Evolutionary conservation across 2,888 invertebrate genomes (phyloP).

Genomic region (Glaucopsyche alexis): DNA sequence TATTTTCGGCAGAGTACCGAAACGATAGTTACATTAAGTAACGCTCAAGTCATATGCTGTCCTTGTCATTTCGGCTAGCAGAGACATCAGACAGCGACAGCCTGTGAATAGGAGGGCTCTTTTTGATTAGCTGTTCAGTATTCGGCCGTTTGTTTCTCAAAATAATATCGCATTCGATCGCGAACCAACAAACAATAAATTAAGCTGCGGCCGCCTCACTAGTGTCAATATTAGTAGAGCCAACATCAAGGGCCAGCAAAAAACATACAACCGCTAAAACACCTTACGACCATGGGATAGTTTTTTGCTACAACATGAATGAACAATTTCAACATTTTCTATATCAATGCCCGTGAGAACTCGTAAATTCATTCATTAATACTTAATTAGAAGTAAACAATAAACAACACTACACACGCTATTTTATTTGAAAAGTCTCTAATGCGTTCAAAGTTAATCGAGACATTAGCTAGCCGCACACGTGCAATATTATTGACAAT

Average conservation of each 20-base stretch:
- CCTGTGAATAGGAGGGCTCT: too few species aligned
- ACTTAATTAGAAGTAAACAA: background rate
- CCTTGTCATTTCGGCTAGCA: too few species aligned
- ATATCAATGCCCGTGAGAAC: background rate
- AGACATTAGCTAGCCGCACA: too few species aligned
- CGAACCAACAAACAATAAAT: conserved; percentile 49
- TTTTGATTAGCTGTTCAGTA: too few species aligned
- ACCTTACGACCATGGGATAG: conserved; percentile 54
- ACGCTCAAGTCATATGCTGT: too few species aligned
- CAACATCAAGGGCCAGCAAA: conserved; percentile 68
- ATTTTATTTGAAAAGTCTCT: background rate
- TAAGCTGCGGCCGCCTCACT: conserved; percentile 43
- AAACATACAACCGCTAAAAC: conserved; percentile 70
- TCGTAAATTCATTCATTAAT: conserved; percentile 1
- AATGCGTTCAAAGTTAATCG: background rate
- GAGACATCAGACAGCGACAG: too few species aligned
- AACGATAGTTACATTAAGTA: too few species aligned
- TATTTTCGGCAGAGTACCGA: background rate
- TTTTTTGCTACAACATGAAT: conserved; percentile 41
- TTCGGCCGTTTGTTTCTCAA: background rate
- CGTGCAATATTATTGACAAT: too few species aligned
- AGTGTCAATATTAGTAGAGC: conserved; percentile 63
- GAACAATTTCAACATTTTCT: conserved; percentile 43
- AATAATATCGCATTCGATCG: conserved; percentile 40
- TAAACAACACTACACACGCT: background rate